Percentiles rank a stretch among this genome's conserved stretches.
Conservation (phyloP, 2,113 vertebrate genomes). For the Heloderma charlesbogerti region DNA sequence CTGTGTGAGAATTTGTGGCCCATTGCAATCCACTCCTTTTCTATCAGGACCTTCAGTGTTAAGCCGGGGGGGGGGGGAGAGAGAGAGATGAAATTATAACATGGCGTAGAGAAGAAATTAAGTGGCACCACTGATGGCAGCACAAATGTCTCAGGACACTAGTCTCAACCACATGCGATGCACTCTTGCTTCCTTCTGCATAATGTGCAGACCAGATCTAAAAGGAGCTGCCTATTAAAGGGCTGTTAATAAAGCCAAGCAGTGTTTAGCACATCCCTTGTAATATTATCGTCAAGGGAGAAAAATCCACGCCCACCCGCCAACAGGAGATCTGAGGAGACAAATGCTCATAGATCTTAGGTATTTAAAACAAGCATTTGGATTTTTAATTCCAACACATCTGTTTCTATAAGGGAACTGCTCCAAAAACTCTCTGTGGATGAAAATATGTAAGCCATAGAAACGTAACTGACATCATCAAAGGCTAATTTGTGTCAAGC, state of each 20-base stretch:
- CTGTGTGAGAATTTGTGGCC: conserved; percentile 85
- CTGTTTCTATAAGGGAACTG: not conserved
- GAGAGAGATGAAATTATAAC: not conserved
- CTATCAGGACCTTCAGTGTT: conserved; percentile 79
- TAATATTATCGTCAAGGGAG: not conserved
- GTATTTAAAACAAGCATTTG: not conserved
- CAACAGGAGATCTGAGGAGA: not conserved
- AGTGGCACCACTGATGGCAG: not conserved
- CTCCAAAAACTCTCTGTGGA: not conserved
- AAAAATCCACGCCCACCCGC: not conserved
- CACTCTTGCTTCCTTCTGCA: no score
- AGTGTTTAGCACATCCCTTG: not conserved
- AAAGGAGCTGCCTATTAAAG: not conserved
- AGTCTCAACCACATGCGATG: not conserved
- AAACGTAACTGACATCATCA: not conserved
- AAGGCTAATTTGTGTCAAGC: not conserved
- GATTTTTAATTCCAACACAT: not conserved
- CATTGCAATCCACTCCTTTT: conserved; percentile 85
- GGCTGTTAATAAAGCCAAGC: not conserved
- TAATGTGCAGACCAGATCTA: not conserved
- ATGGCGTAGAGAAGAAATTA: conserved; percentile 15
- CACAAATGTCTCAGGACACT: not conserved
- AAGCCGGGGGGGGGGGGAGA: conserved; percentile 26
- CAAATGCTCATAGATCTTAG: not conserved
- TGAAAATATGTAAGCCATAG: not conserved